Evolutionary conservation across 2,113 vertebrate genomes (phyloP).

Genomic region (Cariama cristata): DNA sequence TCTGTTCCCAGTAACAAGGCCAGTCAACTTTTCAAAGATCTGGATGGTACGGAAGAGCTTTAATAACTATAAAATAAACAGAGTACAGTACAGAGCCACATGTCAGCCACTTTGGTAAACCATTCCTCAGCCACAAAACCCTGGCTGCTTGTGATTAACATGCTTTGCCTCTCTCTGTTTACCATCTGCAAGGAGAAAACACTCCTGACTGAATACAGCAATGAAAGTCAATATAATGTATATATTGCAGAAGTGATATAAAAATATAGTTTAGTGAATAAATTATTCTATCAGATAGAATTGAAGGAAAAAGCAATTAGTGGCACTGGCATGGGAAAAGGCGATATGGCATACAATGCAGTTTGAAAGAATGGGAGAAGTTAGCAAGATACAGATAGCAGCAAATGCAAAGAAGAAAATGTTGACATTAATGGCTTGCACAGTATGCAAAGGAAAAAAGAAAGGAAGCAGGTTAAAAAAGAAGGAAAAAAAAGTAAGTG

Average conservation of each 20-base stretch:
- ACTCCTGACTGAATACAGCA: neutral
- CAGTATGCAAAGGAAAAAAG: neutral
- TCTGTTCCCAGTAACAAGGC: neutral
- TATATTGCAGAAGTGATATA: conserved; percentile 4
- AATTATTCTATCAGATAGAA: neutral
- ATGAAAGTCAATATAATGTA: neutral
- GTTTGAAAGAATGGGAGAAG: neutral
- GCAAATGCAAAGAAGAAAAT: neutral
- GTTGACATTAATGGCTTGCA: neutral
- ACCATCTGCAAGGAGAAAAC: neutral
- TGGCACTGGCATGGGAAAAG: neutral
- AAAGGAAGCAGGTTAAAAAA: neutral
- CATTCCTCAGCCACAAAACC: neutral
- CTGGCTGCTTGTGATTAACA: neutral
- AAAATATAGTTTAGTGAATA: neutral
- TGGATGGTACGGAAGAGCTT: neutral
- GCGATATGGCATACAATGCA: neutral
- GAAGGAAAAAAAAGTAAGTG: neutral
- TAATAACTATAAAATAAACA: neutral
- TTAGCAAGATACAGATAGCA: neutral
- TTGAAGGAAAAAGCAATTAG: neutral
- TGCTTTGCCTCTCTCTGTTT: neutral
- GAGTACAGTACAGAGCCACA: neutral
- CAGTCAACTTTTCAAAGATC: neutral
- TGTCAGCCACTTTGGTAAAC: neutral